Percentiles rank a stretch among this genome's conserved stretches.
Conservation (phyloP, 2,797 vertebrate species). For the Salarias fasciatus region DNA sequence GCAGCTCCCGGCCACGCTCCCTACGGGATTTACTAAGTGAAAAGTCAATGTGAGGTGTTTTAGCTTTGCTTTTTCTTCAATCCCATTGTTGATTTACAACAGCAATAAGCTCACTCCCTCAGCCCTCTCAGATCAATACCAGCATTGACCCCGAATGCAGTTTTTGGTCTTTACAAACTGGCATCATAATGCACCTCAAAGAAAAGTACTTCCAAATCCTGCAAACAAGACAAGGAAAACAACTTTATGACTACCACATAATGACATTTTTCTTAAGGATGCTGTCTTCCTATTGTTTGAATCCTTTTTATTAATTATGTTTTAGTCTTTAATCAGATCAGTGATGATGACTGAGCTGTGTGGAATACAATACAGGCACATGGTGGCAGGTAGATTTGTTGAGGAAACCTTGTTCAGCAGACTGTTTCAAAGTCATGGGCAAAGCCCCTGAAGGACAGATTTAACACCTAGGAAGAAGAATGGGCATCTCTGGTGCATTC, state of each 20-base stretch:
- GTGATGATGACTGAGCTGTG: constrained; percentile 20
- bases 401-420: constrained; percentile 67
- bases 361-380: constrained; percentile 3
- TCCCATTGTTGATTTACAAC: constrained; percentile 47
- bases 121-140: constrained; percentile 37
- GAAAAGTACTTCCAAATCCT: constrained; percentile 17
- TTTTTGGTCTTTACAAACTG: constrained; percentile 50
- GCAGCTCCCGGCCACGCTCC: background rate
- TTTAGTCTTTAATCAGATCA: constrained; percentile 28
- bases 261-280: background rate
- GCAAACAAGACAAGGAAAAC: constrained; percentile 3
- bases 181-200: constrained; percentile 36
- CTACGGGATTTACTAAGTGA: constrained; percentile 31
- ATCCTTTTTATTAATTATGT: constrained; percentile 2
- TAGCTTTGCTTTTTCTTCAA: constrained; percentile 11
- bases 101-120: constrained; percentile 36
- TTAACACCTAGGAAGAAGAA: constrained; percentile 78
- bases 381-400: constrained; percentile 52
- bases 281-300: background rate
- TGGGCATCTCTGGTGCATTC: constrained; percentile 78
- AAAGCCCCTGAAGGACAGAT: constrained; percentile 83
- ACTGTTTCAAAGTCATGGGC: constrained; percentile 79
- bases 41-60: constrained; percentile 38
- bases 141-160: constrained; percentile 42
- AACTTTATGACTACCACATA: constrained; percentile 5